Evolutionary conservation across 2,113 vertebrate genomes (phyloP).

Genomic region (Sakesphorus luctuosus): DNA sequence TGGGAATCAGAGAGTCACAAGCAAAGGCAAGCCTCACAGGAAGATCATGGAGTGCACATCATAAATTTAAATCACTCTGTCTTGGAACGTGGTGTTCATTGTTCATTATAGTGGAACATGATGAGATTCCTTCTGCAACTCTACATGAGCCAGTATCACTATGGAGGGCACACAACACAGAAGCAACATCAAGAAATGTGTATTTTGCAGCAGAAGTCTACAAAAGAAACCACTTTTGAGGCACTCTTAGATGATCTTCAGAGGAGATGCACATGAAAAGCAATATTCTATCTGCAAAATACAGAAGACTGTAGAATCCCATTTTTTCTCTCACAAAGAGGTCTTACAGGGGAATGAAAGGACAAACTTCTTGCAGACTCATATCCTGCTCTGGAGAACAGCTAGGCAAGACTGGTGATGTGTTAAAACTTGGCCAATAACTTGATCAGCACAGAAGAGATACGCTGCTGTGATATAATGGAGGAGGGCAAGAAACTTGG

Average conservation of each 20-base stretch:
- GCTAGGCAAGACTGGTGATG: background rate
- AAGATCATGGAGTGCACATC: slow-evolving; percentile 5
- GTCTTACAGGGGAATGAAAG: background rate
- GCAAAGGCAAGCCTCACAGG: slow-evolving; percentile 4
- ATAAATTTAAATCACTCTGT: slow-evolving; percentile 17
- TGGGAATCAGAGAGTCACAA: slow-evolving; percentile 37
- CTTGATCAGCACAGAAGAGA: background rate
- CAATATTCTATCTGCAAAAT: background rate
- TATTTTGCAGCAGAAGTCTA: background rate
- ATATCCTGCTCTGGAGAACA: background rate
- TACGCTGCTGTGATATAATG: accelerated
- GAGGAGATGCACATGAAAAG: background rate
- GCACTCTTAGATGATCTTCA: background rate
- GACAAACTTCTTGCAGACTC: background rate
- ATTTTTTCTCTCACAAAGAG: background rate
- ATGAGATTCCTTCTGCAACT: background rate
- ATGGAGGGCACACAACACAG: background rate
- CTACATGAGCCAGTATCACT: background rate
- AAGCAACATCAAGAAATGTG: background rate
- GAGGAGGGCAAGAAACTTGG: background rate
- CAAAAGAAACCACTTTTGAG: background rate
- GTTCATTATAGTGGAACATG: background rate
- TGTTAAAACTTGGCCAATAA: background rate
- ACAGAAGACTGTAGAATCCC: background rate
- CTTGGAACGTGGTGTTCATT: slow-evolving; percentile 3